Conservation (phyloP, 2,888 invertebrate species). For the Drosophila cracens region DNA sequence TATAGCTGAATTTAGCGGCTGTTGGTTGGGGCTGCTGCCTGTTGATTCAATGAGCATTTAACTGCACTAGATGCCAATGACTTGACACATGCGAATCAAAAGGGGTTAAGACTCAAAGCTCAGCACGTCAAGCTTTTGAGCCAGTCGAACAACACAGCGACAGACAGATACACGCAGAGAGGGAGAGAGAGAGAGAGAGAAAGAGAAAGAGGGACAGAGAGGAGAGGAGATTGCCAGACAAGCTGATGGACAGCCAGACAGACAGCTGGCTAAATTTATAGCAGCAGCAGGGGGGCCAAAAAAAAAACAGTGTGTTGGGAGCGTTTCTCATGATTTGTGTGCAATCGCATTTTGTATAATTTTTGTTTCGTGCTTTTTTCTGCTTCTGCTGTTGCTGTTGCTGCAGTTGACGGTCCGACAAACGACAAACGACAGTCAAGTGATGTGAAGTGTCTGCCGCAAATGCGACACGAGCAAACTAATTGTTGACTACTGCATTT, state of each 20-base stretch:
- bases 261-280: conserved; percentile 45
- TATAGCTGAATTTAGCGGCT: conserved; percentile 22
- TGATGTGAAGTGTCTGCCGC: conserved; percentile 64
- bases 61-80: conserved; percentile 81
- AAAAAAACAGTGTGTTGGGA: conserved; percentile 32
- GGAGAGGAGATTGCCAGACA: conserved; percentile 19
- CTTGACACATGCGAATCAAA: conserved; percentile 81
- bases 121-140: conserved; percentile 55
- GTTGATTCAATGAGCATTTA: conserved; percentile 71
- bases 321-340: conserved; percentile 66
- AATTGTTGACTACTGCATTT: conserved; percentile 62
- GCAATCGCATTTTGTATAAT: conserved; percentile 62
- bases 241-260: conserved; percentile 38
- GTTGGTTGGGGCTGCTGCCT: conserved; percentile 46
- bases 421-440: conserved; percentile 57
- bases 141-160: conserved; percentile 34
- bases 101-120: conserved; percentile 55
- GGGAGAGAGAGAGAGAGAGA: neutral
- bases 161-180: neutral
- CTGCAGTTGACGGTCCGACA: conserved; percentile 50
- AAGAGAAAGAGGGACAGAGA: neutral
- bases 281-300: conserved; percentile 50
- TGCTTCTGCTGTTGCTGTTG: conserved; percentile 24
- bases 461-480: conserved; percentile 67
- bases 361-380: conserved; percentile 34